These are phyloP conservation scores for Gulo gulo DNA, from an alignment of 2,113 vertebrate genomes.

Conservation along the genomic window DNA sequence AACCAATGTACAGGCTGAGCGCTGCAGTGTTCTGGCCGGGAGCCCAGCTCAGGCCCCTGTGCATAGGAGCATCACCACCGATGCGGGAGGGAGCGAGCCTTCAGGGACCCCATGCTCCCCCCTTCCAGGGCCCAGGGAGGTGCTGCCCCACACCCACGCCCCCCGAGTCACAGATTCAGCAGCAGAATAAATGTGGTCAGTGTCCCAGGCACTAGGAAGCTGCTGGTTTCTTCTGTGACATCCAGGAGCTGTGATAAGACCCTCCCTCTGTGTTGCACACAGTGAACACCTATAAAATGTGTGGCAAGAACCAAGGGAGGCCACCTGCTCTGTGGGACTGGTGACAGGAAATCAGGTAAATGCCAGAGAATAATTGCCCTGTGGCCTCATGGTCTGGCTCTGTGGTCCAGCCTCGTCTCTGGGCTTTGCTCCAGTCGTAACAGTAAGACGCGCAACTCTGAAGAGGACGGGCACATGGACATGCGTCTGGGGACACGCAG, in stretches of 20 bases:
- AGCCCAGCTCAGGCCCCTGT: fast-evolving
- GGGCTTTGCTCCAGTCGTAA: background rate
- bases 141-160: background rate
- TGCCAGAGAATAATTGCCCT: background rate
- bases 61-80: no score
- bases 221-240: fast-evolving
- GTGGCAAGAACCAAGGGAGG: background rate
- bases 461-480: background rate
- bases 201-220: background rate
- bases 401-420: background rate
- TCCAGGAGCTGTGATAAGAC: background rate
- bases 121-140: background rate
- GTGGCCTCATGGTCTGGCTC: background rate
- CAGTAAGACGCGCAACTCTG: fast-evolving
- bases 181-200: background rate
- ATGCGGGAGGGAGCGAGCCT: background rate
- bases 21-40: background rate
- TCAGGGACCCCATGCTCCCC: background rate
- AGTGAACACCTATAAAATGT: fast-evolving
- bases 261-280: fast-evolving
- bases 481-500: fast-evolving
- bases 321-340: background rate
- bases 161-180: background rate
- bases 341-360: background rate
- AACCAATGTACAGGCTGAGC: background rate